These are phyloP conservation scores for Craseonycteris thonglongyai DNA, from an alignment of 2,113 vertebrate species.

Conservation along the genomic window DNA sequence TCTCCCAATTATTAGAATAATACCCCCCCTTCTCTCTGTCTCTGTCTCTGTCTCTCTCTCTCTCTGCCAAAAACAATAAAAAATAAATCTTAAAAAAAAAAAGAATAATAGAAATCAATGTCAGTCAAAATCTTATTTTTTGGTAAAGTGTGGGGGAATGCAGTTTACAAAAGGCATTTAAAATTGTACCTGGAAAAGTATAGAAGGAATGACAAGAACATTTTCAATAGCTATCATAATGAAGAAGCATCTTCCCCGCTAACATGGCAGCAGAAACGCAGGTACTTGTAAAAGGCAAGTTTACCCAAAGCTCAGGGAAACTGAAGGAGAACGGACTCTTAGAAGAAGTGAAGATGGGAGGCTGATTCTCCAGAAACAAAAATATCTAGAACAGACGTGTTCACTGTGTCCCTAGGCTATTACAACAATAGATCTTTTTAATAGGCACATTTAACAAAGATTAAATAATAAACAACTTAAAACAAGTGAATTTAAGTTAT, in stretches of 20 bases:
- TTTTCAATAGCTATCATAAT: background rate
- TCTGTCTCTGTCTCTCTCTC: background rate
- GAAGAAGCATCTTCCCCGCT: background rate
- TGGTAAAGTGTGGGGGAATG: fast-evolving
- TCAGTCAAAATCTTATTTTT: background rate
- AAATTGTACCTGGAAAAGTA: background rate
- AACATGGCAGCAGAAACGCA: background rate
- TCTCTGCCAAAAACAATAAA: no score
- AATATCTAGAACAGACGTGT: background rate
- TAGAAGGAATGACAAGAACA: background rate
- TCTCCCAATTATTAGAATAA: background rate
- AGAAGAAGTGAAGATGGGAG: background rate
- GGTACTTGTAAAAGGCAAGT: background rate
- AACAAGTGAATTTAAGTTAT: background rate
- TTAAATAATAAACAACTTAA: background rate
- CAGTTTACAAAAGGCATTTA: background rate
- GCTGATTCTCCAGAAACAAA: background rate
- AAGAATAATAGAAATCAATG: background rate
- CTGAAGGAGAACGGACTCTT: background rate
- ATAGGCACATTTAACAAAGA: background rate
- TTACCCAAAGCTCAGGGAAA: fast-evolving
- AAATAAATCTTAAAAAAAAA: no score
- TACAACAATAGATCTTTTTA: background rate
- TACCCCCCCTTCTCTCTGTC: background rate
- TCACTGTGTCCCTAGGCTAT: background rate